Percentiles rank a stretch among this genome's conserved stretches.
Evolutionary conservation across 2,797 vertebrate species (phyloP).

Genomic region (Falco novaeseelandiae): DNA sequence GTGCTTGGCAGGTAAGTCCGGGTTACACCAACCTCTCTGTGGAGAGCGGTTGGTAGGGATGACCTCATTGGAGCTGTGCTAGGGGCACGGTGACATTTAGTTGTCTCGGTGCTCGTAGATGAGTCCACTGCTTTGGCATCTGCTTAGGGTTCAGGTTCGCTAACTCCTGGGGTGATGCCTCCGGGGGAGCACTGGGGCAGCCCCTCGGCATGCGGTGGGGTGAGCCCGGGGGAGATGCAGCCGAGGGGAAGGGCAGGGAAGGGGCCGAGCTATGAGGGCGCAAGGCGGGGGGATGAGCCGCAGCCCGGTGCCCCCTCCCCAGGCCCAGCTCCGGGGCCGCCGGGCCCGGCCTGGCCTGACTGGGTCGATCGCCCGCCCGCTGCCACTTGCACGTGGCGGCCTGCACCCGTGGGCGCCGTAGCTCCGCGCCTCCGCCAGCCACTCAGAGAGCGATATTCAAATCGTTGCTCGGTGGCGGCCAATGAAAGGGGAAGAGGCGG

Average conservation of each 20-base stretch:
- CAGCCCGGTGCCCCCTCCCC: neutral
- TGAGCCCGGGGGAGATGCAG: neutral
- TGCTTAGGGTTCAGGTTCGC: neutral
- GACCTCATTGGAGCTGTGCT: neutral
- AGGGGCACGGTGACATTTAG: neutral
- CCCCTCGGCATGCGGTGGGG: rapidly evolving
- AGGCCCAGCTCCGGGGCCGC: neutral
- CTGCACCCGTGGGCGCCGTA: neutral
- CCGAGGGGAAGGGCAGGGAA: neutral
- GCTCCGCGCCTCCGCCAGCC: neutral
- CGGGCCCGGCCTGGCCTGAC: neutral
- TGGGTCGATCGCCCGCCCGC: neutral
- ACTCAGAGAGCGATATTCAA: constrained; percentile 2
- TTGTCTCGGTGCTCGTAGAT: neutral
- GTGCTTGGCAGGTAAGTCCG: neutral
- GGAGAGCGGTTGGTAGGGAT: neutral
- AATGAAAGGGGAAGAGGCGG: neutral
- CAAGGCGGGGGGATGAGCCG: neutral
- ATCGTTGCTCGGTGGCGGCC: neutral
- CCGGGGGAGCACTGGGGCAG: rapidly evolving
- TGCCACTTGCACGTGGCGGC: neutral
- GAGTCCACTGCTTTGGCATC: neutral
- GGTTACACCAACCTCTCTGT: neutral
- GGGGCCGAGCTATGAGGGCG: neutral
- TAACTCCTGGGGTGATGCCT: neutral